Evolutionary conservation across 2,113 vertebrate genomes (phyloP).

Genomic region (Crotalus viridis): DNA sequence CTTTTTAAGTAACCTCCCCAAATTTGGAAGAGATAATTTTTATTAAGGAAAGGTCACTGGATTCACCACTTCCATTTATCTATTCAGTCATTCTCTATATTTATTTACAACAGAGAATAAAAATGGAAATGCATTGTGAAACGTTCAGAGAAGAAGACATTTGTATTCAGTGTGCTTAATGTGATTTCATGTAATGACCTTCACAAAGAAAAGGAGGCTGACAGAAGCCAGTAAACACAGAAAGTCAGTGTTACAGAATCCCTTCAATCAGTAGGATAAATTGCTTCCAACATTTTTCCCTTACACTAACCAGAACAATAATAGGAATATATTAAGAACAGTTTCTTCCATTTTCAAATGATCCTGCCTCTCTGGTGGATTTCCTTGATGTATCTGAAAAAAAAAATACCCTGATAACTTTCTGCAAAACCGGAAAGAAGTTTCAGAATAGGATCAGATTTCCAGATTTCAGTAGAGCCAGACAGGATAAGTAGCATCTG

Average conservation of each 20-base stretch:
- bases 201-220: conserved; percentile 25
- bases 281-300: not conserved
- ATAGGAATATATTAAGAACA: not conserved
- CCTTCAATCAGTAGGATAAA: conserved; percentile 12
- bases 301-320: not conserved
- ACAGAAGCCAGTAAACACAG: not conserved
- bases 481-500: not conserved
- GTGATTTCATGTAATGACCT: conserved; percentile 26
- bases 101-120: conserved; percentile 3
- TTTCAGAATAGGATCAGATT: not conserved
- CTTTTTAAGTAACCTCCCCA: conserved; percentile 11
- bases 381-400: not conserved
- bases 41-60: conserved; percentile 34
- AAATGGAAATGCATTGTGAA: conserved; percentile 10
- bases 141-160: not conserved
- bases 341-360: not conserved
- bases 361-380: not conserved
- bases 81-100: conserved; percentile 26
- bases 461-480: not conserved
- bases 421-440: not conserved
- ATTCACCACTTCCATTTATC: conserved; percentile 8
- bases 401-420: not conserved
- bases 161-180: not conserved
- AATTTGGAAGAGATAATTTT: not conserved
- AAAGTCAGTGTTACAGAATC: conserved; percentile 18